These are phyloP conservation scores for Chaetorhynchus papuensis DNA, from an alignment of 2,113 vertebrate genomes.

Conservation along the genomic window DNA sequence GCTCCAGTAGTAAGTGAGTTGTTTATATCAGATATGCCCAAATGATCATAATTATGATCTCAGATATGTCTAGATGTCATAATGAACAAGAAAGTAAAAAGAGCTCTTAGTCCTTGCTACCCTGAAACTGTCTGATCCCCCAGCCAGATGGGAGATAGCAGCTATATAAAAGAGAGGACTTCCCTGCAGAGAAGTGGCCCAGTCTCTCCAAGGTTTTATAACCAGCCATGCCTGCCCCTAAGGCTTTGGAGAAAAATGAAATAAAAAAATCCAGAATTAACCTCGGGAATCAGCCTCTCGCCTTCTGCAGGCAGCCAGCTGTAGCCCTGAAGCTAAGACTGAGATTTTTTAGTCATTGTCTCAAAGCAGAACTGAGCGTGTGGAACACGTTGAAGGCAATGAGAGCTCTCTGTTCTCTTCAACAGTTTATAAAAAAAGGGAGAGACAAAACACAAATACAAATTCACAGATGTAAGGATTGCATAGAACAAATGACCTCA, in stretches of 20 bases:
- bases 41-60: neutral
- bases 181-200: neutral
- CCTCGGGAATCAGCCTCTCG: neutral
- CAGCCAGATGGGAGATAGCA: neutral
- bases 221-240: neutral
- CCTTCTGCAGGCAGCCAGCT: neutral
- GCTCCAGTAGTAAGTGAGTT: neutral
- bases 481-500: neutral
- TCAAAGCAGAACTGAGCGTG: neutral
- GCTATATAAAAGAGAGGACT: neutral
- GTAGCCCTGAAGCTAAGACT: neutral
- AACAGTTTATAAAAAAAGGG: neutral
- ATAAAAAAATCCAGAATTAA: neutral
- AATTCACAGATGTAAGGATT: neutral
- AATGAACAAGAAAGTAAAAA: neutral
- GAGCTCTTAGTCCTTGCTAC: neutral
- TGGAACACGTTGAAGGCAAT: neutral
- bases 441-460: constrained; percentile 10
- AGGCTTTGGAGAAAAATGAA: neutral
- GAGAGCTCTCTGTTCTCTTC: neutral
- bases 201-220: neutral
- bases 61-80: neutral
- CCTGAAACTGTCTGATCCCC: neutral
- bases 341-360: neutral
- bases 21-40: constrained; percentile 7